Evolutionary conservation across 2,113 vertebrate genomes (phyloP).

Genomic region (Pardalotus punctatus): DNA sequence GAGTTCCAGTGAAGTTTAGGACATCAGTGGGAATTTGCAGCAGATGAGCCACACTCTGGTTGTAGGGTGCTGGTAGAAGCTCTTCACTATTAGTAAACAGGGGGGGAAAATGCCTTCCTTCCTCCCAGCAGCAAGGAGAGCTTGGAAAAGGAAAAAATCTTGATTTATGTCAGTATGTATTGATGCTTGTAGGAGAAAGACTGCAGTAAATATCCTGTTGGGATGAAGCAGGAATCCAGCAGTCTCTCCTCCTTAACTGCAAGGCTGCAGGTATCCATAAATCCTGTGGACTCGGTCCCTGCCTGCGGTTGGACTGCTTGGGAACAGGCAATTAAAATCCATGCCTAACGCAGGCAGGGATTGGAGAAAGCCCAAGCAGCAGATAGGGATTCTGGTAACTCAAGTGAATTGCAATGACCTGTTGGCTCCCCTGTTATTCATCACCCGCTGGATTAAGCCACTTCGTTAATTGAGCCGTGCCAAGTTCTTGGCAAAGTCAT

Average conservation of each 20-base stretch:
- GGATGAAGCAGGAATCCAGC: neutral
- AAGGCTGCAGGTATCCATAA: neutral
- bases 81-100: neutral
- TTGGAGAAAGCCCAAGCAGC: constrained; percentile 8
- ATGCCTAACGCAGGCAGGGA: neutral
- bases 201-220: neutral
- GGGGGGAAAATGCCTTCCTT: accelerated
- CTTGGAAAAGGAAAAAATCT: neutral
- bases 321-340: constrained; percentile 18
- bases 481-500: neutral
- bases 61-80: neutral
- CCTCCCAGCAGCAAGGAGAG: neutral
- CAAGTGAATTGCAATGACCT: constrained; percentile 54
- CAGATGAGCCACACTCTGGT: accelerated
- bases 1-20: neutral
- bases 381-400: constrained; percentile 37
- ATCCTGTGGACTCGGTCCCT: accelerated
- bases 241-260: neutral
- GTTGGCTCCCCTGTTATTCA: constrained; percentile 24
- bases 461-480: neutral
- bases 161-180: neutral
- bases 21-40: neutral
- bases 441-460: constrained; percentile 26
- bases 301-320: neutral
- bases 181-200: neutral